Conservation (phyloP, 1,140 invertebrate species). For the Harpegnathos saltator region DNA sequence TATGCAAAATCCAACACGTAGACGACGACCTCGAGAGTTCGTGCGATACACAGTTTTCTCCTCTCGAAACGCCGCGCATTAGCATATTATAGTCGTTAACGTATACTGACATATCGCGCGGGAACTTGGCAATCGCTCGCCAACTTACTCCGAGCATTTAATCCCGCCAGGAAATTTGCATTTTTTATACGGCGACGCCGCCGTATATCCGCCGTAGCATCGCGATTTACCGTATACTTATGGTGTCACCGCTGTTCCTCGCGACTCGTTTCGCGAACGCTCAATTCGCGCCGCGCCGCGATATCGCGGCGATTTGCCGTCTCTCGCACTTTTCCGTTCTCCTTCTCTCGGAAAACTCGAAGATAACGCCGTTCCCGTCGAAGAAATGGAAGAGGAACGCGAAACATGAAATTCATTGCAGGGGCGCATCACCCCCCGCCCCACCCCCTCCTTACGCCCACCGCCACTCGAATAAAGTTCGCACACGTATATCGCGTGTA, state of each 20-base stretch:
- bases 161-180: constrained; percentile 60
- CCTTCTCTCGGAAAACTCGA: no score
- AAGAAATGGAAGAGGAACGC: no score
- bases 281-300: no score
- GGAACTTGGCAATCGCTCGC: constrained; percentile 64
- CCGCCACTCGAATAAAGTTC: constrained; percentile 28
- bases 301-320: no score
- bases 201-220: constrained; percentile 17
- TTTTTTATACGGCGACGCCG: constrained; percentile 45
- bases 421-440: no score
- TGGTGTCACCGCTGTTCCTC: neutral
- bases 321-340: no score
- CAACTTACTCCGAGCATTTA: constrained; percentile 63
- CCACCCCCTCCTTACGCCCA: no score
- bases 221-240: constrained; percentile 32
- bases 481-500: neutral
- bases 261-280: neutral
- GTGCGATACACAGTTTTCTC: constrained; percentile 56
- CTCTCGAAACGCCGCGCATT: constrained; percentile 58
- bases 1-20: neutral
- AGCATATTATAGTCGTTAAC: constrained; percentile 72
- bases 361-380: no score
- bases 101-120: constrained; percentile 64
- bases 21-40: constrained; percentile 26
- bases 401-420: constrained; percentile 23